Conservation (phyloP, 2,888 invertebrate species). For the Drosophila buzzatii region DNA sequence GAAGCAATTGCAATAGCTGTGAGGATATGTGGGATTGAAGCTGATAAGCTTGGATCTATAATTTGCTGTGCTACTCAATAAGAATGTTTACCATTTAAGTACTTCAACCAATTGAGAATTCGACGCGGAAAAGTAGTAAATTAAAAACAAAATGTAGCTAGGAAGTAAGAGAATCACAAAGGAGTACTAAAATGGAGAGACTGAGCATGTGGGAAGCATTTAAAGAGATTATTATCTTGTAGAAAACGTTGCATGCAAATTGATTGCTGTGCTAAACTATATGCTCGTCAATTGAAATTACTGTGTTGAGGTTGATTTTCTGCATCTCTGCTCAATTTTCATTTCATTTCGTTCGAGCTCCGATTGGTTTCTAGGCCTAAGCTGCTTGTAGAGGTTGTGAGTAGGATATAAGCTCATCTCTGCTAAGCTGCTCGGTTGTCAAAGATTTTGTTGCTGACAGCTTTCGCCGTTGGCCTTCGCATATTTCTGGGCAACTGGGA, state of each 20-base stretch:
- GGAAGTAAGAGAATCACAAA: background rate
- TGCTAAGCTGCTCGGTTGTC: conserved; percentile 7
- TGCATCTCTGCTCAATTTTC: conserved; percentile 35
- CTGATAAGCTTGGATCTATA: background rate
- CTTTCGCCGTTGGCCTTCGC: conserved; percentile 27
- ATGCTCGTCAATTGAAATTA: conserved; percentile 19
- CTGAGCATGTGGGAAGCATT: background rate
- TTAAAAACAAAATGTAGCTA: background rate
- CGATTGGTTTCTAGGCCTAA: conserved; percentile 46
- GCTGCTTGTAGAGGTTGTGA: background rate
- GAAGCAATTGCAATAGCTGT: conserved; percentile 21
- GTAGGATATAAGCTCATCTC: conserved; percentile 9
- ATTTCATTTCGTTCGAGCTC: conserved; percentile 34
- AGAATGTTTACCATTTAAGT: background rate
- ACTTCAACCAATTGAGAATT: background rate
- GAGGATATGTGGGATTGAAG: conserved; percentile 4
- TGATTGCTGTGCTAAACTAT: conserved; percentile 24
- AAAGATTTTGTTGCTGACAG: conserved; percentile 8
- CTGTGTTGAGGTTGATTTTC: conserved; percentile 19
- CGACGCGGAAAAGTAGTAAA: background rate
- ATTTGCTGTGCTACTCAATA: background rate
- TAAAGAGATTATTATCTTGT: background rate
- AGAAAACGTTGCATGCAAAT: conserved; percentile 35
- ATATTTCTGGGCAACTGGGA: conserved; percentile 14
- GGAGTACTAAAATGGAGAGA: background rate